Conservation (phyloP, 2,113 vertebrate genomes). For the Platanista minor region DNA sequence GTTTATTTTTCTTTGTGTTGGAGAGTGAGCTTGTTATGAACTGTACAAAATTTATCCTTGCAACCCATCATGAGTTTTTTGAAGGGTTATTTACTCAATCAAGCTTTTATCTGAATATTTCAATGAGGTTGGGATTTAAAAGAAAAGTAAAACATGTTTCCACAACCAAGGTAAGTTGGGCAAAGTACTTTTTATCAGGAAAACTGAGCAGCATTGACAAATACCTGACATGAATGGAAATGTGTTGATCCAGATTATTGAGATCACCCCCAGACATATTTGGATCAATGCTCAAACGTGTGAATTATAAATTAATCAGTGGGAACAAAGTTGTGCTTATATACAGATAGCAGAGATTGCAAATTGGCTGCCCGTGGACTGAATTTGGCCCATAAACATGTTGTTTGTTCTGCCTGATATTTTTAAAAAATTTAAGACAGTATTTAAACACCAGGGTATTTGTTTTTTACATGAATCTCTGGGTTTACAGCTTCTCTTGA, state of each 20-base stretch:
- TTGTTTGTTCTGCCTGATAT: not conserved
- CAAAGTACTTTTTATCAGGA: not conserved
- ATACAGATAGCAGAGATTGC: not conserved
- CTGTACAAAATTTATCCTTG: not conserved
- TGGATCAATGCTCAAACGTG: not conserved
- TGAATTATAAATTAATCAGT: not conserved
- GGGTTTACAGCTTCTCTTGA: conserved; percentile 10
- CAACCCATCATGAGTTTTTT: not conserved
- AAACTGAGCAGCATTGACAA: not conserved
- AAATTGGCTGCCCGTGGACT: not conserved
- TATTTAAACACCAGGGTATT: not conserved
- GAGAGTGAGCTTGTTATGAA: not conserved
- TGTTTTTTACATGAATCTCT: not conserved
- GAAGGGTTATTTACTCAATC: not conserved
- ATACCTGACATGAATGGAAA: not conserved
- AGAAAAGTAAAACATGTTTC: not conserved
- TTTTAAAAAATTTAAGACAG: not conserved
- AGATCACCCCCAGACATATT: not conserved
- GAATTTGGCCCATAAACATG: not conserved
- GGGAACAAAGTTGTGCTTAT: not conserved
- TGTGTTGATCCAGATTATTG: not conserved
- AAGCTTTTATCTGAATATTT: not conserved
- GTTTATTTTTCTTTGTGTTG: not conserved
- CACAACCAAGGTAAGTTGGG: not conserved
- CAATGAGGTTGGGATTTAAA: not conserved